Percentiles rank a stretch among this genome's conserved stretches.
phyloP scores from a whole-genome alignment of 2,888 invertebrate species.

The Augiades crinisus region DNA sequence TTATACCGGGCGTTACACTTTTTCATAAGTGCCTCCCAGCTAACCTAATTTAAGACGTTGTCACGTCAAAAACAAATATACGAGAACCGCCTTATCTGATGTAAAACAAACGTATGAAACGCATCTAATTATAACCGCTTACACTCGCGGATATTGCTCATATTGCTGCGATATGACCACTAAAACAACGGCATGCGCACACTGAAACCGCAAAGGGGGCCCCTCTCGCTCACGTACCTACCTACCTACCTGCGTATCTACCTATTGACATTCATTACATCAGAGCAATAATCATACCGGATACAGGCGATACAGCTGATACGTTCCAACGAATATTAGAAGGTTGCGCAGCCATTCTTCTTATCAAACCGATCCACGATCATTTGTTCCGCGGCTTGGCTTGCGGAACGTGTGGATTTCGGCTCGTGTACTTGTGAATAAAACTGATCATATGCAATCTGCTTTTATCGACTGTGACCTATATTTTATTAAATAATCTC shows the following conservation, averaged over 20 bases:
- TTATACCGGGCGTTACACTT: too few species aligned
- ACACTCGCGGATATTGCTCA: constrained; percentile 17
- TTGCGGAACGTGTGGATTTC: constrained; percentile 4
- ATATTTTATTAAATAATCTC: too few species aligned
- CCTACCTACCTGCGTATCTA: constrained; percentile 32
- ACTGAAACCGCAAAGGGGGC: constrained; percentile 37
- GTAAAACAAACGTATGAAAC: too few species aligned
- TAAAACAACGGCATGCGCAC: neutral
- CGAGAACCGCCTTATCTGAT: too few species aligned
- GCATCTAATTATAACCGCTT: too few species aligned
- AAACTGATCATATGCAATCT: neutral
- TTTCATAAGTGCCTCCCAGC: too few species aligned
- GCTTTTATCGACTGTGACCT: neutral
- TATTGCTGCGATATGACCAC: constrained; percentile 2
- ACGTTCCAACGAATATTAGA: constrained; percentile 53
- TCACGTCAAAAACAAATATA: too few species aligned
- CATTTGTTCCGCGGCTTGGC: constrained; percentile 23
- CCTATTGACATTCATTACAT: constrained; percentile 58
- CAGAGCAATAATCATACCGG: constrained; percentile 61
- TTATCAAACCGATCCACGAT: constrained; percentile 37
- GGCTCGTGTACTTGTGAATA: neutral
- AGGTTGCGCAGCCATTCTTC: constrained; percentile 50
- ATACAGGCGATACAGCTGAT: constrained; percentile 54
- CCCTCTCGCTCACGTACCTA: constrained; percentile 36
- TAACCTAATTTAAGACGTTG: too few species aligned